Evolutionary conservation across 2,797 vertebrate genomes (phyloP).

Genomic region (Synanceia verrucosa): DNA sequence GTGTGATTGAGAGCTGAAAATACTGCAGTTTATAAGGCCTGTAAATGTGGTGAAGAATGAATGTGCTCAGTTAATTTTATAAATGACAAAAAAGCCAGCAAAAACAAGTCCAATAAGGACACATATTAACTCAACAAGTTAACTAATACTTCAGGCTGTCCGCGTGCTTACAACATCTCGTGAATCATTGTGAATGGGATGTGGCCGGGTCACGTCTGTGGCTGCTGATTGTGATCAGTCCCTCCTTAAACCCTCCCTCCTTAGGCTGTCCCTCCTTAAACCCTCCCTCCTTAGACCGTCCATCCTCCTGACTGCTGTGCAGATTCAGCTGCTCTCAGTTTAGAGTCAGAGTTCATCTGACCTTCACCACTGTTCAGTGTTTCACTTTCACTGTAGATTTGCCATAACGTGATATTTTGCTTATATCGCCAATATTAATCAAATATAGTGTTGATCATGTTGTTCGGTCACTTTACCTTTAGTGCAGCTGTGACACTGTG

Average conservation of each 20-base stretch:
- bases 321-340: neutral
- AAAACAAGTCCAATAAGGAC: neutral
- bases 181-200: neutral
- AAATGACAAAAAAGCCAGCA: neutral
- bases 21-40: neutral
- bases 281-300: neutral
- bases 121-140: too few species aligned
- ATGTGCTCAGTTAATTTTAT: neutral
- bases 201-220: neutral
- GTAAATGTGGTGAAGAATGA: neutral
- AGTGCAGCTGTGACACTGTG: too few species aligned
- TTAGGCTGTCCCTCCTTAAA: too few species aligned
- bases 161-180: neutral
- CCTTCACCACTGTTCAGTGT: neutral
- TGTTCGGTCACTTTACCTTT: too few species aligned
- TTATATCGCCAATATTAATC: neutral
- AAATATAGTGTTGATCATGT: neutral
- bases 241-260: too few species aligned
- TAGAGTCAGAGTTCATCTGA: neutral
- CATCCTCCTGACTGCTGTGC: neutral
- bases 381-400: neutral
- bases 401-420: neutral
- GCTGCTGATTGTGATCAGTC: constrained; percentile 6
- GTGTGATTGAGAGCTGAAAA: neutral
- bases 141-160: neutral